A percentile compares a stretch with the other conserved stretches of the same genome.
phyloP scores from a whole-genome alignment of 2,113 vertebrate species.

The Hemiscyllium ocellatum region DNA sequence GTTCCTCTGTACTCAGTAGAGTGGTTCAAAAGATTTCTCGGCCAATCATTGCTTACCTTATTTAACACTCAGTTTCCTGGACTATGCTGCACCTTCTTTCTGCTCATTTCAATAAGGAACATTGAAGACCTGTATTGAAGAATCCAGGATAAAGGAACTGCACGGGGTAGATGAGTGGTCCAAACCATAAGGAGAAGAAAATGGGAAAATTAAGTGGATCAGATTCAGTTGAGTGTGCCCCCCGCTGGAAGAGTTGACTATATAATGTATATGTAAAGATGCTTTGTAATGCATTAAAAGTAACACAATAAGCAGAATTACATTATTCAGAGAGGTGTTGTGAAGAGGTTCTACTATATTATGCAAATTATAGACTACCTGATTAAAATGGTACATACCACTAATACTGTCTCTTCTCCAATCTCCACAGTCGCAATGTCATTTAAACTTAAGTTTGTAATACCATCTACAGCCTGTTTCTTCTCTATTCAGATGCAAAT shows the following conservation, averaged over 20 bases:
- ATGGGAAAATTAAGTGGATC: not conserved
- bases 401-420: not conserved
- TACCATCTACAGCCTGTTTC: not conserved
- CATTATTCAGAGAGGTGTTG: slow-evolving; percentile 16
- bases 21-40: not conserved
- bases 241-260: not conserved
- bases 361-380: not conserved
- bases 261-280: not conserved
- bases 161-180: not conserved
- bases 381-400: not conserved
- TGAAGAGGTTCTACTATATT: not conserved
- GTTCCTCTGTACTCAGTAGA: not conserved
- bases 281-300: not conserved
- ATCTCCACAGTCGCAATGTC: not conserved
- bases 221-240: not conserved
- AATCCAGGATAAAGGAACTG: not conserved
- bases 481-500: not conserved
- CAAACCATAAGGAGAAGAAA: not conserved
- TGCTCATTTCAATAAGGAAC: not conserved
- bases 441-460: not conserved
- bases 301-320: not conserved
- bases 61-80: not conserved
- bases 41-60: not conserved
- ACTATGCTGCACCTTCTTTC: not conserved
- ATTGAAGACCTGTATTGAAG: not conserved